phyloP scores from a whole-genome alignment of 2,113 vertebrate genomes.

The Onychorhynchus coronatus region DNA sequence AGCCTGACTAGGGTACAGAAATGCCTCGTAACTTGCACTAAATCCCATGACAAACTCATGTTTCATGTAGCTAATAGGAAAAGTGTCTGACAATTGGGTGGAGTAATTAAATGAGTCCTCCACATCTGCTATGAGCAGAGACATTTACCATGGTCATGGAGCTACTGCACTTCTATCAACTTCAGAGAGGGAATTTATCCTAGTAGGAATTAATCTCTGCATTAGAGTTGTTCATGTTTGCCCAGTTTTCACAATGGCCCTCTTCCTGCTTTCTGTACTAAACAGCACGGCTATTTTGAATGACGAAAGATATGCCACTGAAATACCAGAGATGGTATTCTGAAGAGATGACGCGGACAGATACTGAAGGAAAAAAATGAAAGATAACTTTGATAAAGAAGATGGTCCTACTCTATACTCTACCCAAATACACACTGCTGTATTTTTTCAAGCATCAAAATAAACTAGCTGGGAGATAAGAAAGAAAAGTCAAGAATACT shows the following conservation, averaged over 20 bases:
- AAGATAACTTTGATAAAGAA: neutral
- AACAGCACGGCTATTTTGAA: neutral
- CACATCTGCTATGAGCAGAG: neutral
- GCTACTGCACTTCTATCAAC: neutral
- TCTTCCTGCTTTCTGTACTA: neutral
- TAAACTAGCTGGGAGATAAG: neutral
- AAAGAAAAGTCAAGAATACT: neutral
- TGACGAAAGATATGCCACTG: neutral
- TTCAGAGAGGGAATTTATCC: neutral
- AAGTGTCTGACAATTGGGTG: neutral
- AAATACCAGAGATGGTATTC: neutral
- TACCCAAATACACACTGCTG: neutral
- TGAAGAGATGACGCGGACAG: neutral
- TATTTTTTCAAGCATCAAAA: neutral
- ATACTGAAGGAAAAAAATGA: neutral
- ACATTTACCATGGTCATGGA: accelerated
- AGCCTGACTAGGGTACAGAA: neutral
- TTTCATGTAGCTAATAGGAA: neutral
- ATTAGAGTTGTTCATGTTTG: neutral
- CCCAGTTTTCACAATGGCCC: neutral
- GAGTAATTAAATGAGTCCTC: neutral
- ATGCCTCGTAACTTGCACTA: neutral
- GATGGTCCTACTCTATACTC: neutral
- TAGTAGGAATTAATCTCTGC: neutral
- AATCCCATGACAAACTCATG: neutral